A percentile compares a stretch with the other conserved stretches of the same genome.
phyloP scores from a whole-genome alignment of 2,888 invertebrate species.

The Temnothorax rugatulus region DNA sequence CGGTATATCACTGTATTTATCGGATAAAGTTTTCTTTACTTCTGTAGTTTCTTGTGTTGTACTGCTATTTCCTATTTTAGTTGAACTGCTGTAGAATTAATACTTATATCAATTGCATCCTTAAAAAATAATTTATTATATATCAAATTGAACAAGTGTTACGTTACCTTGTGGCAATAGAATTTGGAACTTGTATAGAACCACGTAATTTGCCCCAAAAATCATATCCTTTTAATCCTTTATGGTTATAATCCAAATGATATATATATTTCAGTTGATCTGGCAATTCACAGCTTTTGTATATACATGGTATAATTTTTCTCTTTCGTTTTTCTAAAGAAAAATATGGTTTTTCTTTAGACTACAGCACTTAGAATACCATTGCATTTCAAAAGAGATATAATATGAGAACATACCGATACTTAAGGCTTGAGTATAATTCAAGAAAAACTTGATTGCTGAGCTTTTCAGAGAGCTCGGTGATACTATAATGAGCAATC shows the following conservation, averaged over 20 bases:
- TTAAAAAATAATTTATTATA: neutral
- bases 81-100: slow-evolving; percentile 15
- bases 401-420: slow-evolving; percentile 89
- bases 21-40: neutral
- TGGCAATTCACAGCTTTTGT: slow-evolving; percentile 89
- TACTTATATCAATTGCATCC: neutral
- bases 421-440: slow-evolving; percentile 93
- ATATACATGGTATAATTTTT: slow-evolving; percentile 92
- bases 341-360: neutral
- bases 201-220: slow-evolving; percentile 91
- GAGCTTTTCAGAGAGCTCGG: slow-evolving; percentile 91
- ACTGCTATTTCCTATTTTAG: neutral
- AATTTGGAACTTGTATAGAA: slow-evolving; percentile 85
- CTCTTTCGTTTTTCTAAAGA: slow-evolving; percentile 87
- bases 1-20: neutral
- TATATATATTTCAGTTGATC: slow-evolving; percentile 90
- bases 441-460: slow-evolving; percentile 92
- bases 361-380: neutral
- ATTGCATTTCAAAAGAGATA: slow-evolving; percentile 4
- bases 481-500: slow-evolving; percentile 93
- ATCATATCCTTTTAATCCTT: slow-evolving; percentile 88
- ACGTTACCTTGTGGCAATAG: slow-evolving; percentile 8
- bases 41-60: slow-evolving; percentile 8
- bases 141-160: neutral
- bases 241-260: slow-evolving; percentile 88